Percentiles rank a stretch among this genome's conserved stretches.
These are phyloP conservation scores for Erebia aethiops DNA, from an alignment of 2,888 invertebrate genomes.

Conservation along the genomic window DNA sequence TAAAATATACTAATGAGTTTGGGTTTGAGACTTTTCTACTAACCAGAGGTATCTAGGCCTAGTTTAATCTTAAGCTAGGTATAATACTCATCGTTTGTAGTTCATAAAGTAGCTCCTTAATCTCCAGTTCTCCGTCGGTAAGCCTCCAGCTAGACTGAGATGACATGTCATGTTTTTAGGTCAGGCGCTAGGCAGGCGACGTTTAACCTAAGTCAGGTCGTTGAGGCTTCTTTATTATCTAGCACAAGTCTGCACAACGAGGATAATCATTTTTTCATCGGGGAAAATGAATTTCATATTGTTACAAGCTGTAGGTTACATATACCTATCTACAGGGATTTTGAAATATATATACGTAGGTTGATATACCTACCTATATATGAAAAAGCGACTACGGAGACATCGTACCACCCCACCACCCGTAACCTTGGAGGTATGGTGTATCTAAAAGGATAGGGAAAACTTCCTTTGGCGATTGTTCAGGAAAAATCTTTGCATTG, in stretches of 20 bases:
- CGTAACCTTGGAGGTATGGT: too few species aligned
- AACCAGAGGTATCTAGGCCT: background rate
- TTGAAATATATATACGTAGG: too few species aligned
- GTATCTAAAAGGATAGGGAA: too few species aligned
- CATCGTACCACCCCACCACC: too few species aligned
- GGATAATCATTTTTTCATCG: background rate
- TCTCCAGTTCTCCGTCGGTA: conserved; percentile 22
- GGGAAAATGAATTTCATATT: background rate
- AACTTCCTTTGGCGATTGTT: too few species aligned
- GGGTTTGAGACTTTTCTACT: too few species aligned
- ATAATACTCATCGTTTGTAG: conserved; percentile 6
- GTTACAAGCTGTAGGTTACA: too few species aligned
- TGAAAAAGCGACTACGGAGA: too few species aligned
- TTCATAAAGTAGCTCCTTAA: conserved; percentile 21
- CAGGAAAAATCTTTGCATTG: too few species aligned
- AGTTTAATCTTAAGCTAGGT: conserved; percentile 6
- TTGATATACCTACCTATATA: too few species aligned
- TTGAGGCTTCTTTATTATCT: conserved; percentile 6
- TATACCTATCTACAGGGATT: too few species aligned
- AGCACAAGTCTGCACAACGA: background rate
- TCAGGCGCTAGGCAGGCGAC: conserved; percentile 15
- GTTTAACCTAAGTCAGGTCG: conserved; percentile 2
- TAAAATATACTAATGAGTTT: too few species aligned
- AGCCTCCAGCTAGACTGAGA: conserved; percentile 22
- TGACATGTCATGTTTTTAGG: conserved; percentile 25